Base-by-base conservation (phyloP, 2,888 invertebrate species). In the Cephus pulcher region DNA sequence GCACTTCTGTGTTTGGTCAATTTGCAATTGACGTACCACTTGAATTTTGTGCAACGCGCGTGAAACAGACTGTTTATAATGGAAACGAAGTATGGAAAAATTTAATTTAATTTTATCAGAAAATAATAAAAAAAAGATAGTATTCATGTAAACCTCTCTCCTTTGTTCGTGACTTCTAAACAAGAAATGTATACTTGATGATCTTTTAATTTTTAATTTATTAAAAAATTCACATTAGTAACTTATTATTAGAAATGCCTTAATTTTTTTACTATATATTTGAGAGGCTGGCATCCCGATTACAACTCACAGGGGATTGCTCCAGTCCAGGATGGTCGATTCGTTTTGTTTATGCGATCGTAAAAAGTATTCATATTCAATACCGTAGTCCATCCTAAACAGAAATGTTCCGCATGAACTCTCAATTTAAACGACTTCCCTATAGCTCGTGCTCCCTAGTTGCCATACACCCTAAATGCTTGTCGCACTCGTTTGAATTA, bases 171-270 rank as follows among this genome's bases (percentile, higher is more conserved):
- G 23, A 23, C 56, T 56, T 23, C 23, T 56, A 23, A 32, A 15
- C 71, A 71, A 34, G 71, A 71, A 71, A 71, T 12, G 32, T 33
- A 33, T 71, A 23, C 71, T 71, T 71, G 12, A 71, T 71, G 71
- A 71, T 71, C 34, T 71, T 83, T 86, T 80, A 81, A 84, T 85
- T 84, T 89, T 86, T 87, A 85, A 88, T 90, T 91, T 89, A 89
- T 89, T 89, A 89, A 90, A 87, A 90, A 88, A 89, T 89, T 90
- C 90, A 89, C 89, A 90, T 88, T 90, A 90, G 88, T 88, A 89
- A 89, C 90, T 89, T 89, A 90, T 90, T 85, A 88, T 89, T 89
- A 90, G 89, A 91, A 91, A 90, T 89, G 88, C 88, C 90, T 90
- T 90, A 90, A 84, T 87, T 81, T 35, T 35, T 84, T 88, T 88